A percentile compares a stretch with the other conserved stretches of the same genome.
These are phyloP conservation scores for Cosmia pyralina DNA, from an alignment of 2,888 invertebrate species.

Conservation along the genomic window DNA sequence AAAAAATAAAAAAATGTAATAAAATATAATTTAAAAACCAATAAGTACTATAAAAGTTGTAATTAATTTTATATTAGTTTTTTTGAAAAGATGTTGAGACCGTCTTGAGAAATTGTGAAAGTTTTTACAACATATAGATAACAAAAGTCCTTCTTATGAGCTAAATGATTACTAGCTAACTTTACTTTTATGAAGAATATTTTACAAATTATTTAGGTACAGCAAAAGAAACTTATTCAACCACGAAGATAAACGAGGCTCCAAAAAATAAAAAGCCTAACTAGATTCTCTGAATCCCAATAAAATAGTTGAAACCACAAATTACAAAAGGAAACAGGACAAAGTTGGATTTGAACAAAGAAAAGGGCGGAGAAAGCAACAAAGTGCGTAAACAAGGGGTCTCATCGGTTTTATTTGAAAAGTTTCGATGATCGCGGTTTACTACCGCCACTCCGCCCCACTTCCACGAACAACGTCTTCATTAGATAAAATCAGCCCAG, in stretches of 20 bases:
- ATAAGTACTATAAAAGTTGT: not conserved
- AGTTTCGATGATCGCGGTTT: constrained; percentile 82
- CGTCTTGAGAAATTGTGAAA: not conserved
- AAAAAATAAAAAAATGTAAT: too few relatives aligned
- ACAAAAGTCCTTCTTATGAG: not conserved
- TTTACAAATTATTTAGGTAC: not conserved
- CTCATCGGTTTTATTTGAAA: constrained; percentile 86
- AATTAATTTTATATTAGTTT: not conserved
- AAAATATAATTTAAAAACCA: constrained; percentile 14
- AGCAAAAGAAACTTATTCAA: constrained; percentile 13
- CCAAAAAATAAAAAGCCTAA: constrained; percentile 46
- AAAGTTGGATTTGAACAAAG: constrained; percentile 80
- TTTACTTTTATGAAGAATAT: not conserved
- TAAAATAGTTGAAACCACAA: constrained; percentile 70
- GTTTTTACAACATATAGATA: not conserved
- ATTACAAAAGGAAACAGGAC: constrained; percentile 76
- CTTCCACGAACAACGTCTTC: constrained; percentile 68
- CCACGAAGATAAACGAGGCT: constrained; percentile 11
- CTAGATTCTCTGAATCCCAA: constrained; percentile 53
- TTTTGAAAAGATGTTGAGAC: not conserved
- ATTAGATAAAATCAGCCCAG: constrained; percentile 66
- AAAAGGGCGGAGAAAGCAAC: constrained; percentile 78
- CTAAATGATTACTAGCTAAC: not conserved
- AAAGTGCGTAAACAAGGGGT: constrained; percentile 83
- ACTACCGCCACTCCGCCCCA: constrained; percentile 67